Evolutionary conservation across 2,888 invertebrate genomes (phyloP).

Genomic region (Cryptophagus acutangulus): DNA sequence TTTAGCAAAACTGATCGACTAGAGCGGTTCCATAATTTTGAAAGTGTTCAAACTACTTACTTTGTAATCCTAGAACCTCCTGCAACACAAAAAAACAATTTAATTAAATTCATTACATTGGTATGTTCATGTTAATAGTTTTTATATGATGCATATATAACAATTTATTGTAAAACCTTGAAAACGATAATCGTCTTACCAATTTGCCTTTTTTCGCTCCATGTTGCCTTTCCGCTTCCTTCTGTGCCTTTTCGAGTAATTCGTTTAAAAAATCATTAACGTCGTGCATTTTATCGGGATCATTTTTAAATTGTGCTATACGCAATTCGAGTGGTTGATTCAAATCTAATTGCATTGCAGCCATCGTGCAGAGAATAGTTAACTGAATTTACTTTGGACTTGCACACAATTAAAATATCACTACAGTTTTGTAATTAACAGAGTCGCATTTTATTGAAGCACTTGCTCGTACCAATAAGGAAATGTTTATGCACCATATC

Average conservation of each 20-base stretch:
- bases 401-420: too few relatives aligned
- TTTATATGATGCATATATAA: constrained; percentile 2
- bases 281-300: constrained; percentile 45
- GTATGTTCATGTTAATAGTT: too few relatives aligned
- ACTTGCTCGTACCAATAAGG: too few relatives aligned
- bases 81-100: constrained; percentile 18
- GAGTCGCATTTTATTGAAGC: too few relatives aligned
- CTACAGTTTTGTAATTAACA: too few relatives aligned
- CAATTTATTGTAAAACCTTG: constrained; percentile 1
- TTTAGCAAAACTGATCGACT: too few relatives aligned
- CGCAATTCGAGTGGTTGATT: constrained; percentile 40
- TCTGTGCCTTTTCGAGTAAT: constrained; percentile 43
- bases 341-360: constrained; percentile 38
- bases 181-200: constrained; percentile 32
- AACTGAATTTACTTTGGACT: too few relatives aligned
- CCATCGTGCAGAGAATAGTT: constrained; percentile 29
- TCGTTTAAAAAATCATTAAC: constrained; percentile 45
- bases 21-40: too few relatives aligned
- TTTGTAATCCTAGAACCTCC: constrained; percentile 26
- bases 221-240: constrained; percentile 40
- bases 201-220: constrained; percentile 38
- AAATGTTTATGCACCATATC: background rate
- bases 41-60: constrained; percentile 24
- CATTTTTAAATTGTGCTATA: constrained; percentile 44
- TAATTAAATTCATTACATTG: too few relatives aligned